A percentile compares a stretch with the other conserved stretches of the same genome.
Conservation (phyloP, 2,113 vertebrate species). For the Colinus virginianus region DNA sequence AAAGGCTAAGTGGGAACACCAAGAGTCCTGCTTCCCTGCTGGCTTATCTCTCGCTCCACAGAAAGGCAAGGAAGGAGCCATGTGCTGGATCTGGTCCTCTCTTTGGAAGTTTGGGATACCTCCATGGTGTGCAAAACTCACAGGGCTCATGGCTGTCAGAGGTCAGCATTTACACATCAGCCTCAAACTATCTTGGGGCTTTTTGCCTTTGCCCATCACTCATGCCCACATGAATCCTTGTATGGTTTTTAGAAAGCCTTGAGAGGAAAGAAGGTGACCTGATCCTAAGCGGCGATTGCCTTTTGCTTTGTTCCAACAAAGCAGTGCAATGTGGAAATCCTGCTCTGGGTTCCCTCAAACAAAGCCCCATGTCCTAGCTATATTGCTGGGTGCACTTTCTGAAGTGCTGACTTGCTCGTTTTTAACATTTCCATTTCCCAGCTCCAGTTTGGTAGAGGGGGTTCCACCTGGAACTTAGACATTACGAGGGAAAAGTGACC, state of each 20-base stretch:
- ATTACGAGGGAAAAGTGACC: not conserved
- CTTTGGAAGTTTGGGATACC: not conserved
- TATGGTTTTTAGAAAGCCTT: not conserved
- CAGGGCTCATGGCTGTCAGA: rapidly evolving
- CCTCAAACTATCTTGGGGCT: not conserved
- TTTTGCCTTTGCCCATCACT: not conserved
- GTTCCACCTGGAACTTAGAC: constrained; percentile 23
- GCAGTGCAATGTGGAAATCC: not conserved
- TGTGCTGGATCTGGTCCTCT: rapidly evolving
- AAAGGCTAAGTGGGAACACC: not conserved
- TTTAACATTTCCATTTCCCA: not conserved
- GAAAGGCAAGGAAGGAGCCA: not conserved
- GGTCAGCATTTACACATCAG: rapidly evolving
- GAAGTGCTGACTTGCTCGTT: not conserved
- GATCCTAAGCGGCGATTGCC: not conserved
- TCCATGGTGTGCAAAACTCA: rapidly evolving
- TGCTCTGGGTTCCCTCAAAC: rapidly evolving
- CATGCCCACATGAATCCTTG: rapidly evolving
- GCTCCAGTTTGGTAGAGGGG: rapidly evolving
- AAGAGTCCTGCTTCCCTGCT: not conserved
- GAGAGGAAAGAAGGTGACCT: not conserved
- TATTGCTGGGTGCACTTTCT: not conserved
- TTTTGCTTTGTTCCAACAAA: not conserved
- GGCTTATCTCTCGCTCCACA: rapidly evolving
- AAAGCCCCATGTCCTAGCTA: not conserved